These are phyloP conservation scores for Sarcophaga bullata DNA, from an alignment of 1,140 invertebrate genomes.

Conservation along the genomic window DNA sequence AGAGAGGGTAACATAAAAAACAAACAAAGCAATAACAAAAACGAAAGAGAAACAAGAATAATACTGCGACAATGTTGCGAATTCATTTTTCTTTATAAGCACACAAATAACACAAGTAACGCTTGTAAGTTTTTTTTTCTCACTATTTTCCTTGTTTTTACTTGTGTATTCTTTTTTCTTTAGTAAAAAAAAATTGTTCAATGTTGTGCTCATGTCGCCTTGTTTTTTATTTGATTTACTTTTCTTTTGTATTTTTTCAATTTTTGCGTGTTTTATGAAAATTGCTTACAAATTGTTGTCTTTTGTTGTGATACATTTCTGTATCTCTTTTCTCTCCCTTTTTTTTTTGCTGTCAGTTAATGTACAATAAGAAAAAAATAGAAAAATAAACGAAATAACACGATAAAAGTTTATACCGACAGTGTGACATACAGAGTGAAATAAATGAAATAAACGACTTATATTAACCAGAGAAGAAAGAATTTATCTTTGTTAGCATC, in stretches of 20 bases:
- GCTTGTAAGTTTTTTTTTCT: slow-evolving; percentile 20
- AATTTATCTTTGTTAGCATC: no score
- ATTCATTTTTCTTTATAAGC: slow-evolving; percentile 26
- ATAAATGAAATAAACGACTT: not conserved
- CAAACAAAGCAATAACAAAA: not conserved
- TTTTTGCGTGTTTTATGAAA: not conserved
- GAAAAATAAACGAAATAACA: not conserved
- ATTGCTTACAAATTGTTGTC: slow-evolving; percentile 31
- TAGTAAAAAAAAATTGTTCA: not conserved
- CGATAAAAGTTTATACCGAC: not conserved
- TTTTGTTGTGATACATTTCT: slow-evolving; percentile 19
- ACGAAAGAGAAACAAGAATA: not conserved
- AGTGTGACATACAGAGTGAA: not conserved
- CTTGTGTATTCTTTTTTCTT: not conserved
- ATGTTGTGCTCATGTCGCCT: not conserved
- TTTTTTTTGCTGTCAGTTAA: not conserved
- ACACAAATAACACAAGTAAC: slow-evolving; percentile 28
- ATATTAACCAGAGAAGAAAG: not conserved
- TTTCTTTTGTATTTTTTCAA: not conserved
- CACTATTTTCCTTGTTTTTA: not conserved
- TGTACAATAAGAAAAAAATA: not conserved
- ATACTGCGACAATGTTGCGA: slow-evolving; percentile 34
- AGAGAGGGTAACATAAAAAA: not conserved
- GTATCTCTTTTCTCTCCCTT: not conserved
- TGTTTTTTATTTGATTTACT: not conserved